Evolutionary conservation across 2,888 invertebrate genomes (phyloP).

Genomic region (Coleophora flavipennella): DNA sequence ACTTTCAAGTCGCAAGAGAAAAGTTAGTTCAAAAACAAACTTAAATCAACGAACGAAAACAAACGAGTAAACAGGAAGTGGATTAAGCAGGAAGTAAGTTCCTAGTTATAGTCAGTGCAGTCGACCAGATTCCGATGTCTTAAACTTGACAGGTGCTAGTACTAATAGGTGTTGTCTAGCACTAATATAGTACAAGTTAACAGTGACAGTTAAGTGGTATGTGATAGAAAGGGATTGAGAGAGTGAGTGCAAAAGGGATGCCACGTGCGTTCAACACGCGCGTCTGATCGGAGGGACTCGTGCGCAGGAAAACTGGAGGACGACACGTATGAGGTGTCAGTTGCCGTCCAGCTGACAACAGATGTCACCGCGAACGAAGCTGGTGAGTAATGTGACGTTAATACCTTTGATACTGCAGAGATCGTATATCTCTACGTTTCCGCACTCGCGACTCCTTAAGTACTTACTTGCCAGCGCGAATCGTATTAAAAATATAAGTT

Average conservation of each 20-base stretch:
- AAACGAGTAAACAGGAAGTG: conserved; percentile 5
- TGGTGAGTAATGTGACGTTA: conserved; percentile 41
- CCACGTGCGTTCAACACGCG: conserved; percentile 27
- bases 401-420: too few species aligned
- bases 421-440: too few species aligned
- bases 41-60: conserved; percentile 7
- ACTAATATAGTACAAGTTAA: neutral
- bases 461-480: too few species aligned
- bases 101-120: neutral
- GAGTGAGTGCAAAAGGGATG: conserved; percentile 24
- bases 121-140: too few species aligned
- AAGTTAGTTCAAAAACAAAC: conserved; percentile 4
- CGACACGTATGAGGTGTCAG: conserved; percentile 69
- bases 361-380: conserved; percentile 63
- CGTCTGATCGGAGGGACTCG: conserved; percentile 20
- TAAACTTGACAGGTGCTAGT: neutral
- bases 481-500: too few species aligned
- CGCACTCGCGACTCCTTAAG: too few species aligned
- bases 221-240: conserved; percentile 5
- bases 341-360: conserved; percentile 71
- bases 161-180: neutral
- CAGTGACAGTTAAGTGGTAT: conserved; percentile 2
- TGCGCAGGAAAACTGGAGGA: conserved; percentile 61
- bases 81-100: conserved; percentile 11
- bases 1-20: conserved; percentile 1